Percentiles rank a stretch among this genome's conserved stretches.
These are phyloP conservation scores for Microtus oregoni DNA, from an alignment of 2,113 vertebrate species.

Conservation along the genomic window DNA sequence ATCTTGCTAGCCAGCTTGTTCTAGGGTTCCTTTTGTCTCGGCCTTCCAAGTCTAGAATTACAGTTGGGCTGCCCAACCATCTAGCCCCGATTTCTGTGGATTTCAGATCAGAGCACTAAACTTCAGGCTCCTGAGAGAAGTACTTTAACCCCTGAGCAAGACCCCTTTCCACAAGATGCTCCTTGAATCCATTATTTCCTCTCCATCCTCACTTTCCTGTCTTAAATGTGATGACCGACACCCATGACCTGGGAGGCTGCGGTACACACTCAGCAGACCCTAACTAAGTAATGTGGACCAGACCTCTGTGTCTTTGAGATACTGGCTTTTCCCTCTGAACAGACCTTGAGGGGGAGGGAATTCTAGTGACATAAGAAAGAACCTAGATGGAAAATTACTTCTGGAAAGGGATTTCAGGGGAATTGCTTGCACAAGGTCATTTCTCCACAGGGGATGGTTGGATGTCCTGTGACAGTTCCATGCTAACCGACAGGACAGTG, in stretches of 20 bases:
- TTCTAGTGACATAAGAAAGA: background rate
- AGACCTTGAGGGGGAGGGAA: background rate
- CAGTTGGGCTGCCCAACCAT: background rate
- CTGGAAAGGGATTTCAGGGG: background rate
- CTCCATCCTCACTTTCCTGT: background rate
- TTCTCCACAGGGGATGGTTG: background rate
- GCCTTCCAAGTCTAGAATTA: background rate
- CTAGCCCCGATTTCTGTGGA: background rate
- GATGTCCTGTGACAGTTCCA: background rate
- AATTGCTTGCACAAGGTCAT: background rate
- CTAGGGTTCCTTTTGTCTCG: background rate
- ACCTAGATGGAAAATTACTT: background rate
- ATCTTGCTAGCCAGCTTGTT: background rate
- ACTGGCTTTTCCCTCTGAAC: background rate
- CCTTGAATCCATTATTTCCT: background rate
- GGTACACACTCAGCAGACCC: background rate
- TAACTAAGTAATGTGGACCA: background rate
- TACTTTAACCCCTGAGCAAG: background rate
- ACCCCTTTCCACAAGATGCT: background rate
- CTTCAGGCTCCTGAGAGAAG: background rate
- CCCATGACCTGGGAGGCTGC: background rate
- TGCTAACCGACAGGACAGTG: too few species aligned
- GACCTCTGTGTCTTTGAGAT: background rate
- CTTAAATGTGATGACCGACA: background rate
- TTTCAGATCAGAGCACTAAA: background rate